These are phyloP conservation scores for Chymomyza fuscimana DNA, from an alignment of 2,888 invertebrate genomes.

Conservation along the genomic window DNA sequence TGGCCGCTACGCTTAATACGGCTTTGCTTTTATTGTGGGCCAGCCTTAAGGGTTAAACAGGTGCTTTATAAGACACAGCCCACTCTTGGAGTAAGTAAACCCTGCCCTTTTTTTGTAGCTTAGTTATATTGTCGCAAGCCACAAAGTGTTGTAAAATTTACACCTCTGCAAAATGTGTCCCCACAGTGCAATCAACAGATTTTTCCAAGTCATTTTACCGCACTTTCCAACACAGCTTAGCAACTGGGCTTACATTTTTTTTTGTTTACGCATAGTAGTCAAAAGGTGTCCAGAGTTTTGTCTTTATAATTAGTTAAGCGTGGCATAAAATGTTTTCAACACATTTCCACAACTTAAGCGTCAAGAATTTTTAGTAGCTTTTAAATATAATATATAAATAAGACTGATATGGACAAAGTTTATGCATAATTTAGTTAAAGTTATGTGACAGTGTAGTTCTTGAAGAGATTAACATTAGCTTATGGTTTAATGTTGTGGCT, in stretches of 20 bases:
- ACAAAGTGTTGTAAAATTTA: slow-evolving; percentile 52
- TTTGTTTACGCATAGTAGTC: background rate
- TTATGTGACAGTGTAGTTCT: background rate
- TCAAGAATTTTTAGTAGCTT: slow-evolving; percentile 49
- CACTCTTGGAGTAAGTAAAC: slow-evolving; percentile 55
- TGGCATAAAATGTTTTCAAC: slow-evolving; percentile 14
- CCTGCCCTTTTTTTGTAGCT: background rate
- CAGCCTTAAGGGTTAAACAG: slow-evolving; percentile 68
- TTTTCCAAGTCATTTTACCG: slow-evolving; percentile 49
- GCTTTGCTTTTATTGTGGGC: slow-evolving; percentile 69
- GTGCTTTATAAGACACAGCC: slow-evolving; percentile 64
- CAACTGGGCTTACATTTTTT: background rate
- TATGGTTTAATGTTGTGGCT: background rate
- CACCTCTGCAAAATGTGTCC: slow-evolving; percentile 67
- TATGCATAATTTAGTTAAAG: background rate
- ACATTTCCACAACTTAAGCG: slow-evolving; percentile 51
- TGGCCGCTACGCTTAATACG: slow-evolving; percentile 55
- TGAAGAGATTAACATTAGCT: background rate
- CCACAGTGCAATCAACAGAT: slow-evolving; percentile 64
- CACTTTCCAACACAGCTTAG: slow-evolving; percentile 3
- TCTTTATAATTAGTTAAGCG: slow-evolving; percentile 62
- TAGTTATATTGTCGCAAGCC: background rate
- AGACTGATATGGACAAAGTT: background rate
- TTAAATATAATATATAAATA: slow-evolving; percentile 41
- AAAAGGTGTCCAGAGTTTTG: slow-evolving; percentile 4